Percentiles rank a stretch among this genome's conserved stretches.
phyloP scores from a whole-genome alignment of 2,113 vertebrate species.

The Clupea harengus region DNA sequence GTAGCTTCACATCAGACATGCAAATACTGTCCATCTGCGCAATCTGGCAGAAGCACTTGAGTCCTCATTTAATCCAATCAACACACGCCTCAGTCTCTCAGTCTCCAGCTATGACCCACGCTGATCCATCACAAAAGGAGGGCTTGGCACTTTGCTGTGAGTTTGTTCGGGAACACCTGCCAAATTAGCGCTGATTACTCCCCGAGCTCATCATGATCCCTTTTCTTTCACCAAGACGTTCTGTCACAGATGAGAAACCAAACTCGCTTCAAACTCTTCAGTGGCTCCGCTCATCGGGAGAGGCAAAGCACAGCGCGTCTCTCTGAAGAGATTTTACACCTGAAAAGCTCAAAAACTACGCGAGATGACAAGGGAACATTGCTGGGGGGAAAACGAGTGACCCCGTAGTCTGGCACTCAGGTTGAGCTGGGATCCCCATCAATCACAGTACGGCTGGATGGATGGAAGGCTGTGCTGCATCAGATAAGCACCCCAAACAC shows the following conservation, averaged over 20 bases:
- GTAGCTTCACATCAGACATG: constrained; percentile 19
- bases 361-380: neutral
- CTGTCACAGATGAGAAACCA: neutral
- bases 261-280: neutral
- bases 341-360: neutral
- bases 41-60: neutral
- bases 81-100: neutral
- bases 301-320: neutral
- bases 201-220: neutral
- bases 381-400: neutral
- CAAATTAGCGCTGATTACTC: constrained; percentile 12
- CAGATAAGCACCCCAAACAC: neutral
- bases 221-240: neutral
- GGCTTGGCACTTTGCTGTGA: neutral
- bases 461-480: neutral
- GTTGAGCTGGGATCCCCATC: constrained; percentile 1
- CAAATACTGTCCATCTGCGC: constrained; percentile 9
- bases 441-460: constrained; percentile 3
- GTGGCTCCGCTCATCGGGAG: neutral
- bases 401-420: neutral
- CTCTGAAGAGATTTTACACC: neutral
- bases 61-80: neutral
- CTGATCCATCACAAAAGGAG: neutral
- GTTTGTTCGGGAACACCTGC: neutral
- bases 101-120: neutral